A percentile compares a stretch with the other conserved stretches of the same genome.
Evolutionary conservation across 2,113 vertebrate genomes (phyloP).

Genomic region (Stictonetta naevosa): DNA sequence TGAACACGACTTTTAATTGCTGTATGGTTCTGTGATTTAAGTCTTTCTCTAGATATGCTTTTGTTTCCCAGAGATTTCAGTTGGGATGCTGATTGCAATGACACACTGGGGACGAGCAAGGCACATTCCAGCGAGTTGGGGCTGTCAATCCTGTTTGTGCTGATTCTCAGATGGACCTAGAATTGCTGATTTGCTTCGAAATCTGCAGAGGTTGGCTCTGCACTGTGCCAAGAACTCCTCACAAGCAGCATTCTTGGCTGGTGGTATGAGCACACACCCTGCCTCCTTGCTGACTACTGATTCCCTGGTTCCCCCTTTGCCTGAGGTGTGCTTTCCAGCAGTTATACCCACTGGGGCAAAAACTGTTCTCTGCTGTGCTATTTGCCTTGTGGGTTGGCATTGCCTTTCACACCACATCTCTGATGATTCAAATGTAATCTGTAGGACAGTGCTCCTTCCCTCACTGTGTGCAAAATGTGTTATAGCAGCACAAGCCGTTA

Average conservation of each 20-base stretch:
- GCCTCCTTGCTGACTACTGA: neutral
- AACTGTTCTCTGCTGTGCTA: neutral
- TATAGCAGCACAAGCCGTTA: too few species aligned
- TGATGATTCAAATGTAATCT: neutral
- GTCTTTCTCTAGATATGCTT: neutral
- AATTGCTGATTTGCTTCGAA: neutral
- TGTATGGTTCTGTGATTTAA: neutral
- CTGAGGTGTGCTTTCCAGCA: neutral
- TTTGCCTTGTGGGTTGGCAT: neutral
- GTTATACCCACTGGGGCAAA: neutral
- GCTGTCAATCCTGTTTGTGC: neutral
- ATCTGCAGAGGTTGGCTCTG: neutral
- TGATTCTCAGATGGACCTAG: neutral
- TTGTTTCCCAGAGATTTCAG: neutral
- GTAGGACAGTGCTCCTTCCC: neutral
- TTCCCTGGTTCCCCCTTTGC: accelerated
- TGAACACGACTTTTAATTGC: constrained; percentile 39
- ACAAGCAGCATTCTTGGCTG: neutral
- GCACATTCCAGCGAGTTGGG: neutral
- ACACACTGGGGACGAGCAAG: neutral
- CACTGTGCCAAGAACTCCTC: neutral
- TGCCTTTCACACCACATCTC: neutral
- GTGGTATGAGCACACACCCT: neutral
- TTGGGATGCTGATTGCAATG: neutral
- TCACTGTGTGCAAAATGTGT: accelerated